Evolutionary conservation across 2,113 vertebrate species (phyloP), one percentile per base, ranked within the genome.

Genomic region (Passer domesticus): DNA sequence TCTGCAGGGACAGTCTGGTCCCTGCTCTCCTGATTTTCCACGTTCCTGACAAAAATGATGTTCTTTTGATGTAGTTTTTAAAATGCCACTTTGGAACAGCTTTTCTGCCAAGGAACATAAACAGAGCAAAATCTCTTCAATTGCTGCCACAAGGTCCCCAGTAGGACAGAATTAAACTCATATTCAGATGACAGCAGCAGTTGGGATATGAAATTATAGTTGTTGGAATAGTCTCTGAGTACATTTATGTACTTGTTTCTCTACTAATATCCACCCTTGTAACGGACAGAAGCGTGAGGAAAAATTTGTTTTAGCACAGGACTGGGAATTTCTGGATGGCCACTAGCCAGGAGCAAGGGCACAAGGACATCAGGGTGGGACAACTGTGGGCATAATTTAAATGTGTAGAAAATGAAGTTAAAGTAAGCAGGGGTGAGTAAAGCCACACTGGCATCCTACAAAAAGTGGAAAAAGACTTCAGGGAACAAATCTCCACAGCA

Each of bases 21-120:
- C 13, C 35, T 4, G 39, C 58, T 33, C 55, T 79, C 66, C 49
- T 4, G 10, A 3, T 66, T 60, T 53, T 11, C 70, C 53, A 78
- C 0, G 4, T 11, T 43, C 41, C 59, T 0, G 7, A 33, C 1
- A 43, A 47, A 81, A 94, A 66, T 28, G 0, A 22, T 2, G 12
- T 23, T 59, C 17, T 64, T 68, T 49, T 25, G 49, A 64, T 7
- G 41, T 5, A 56, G 52, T 24, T 92, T 66, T 81, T 33, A 20
- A 75, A 74, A n/a, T 4, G 13, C 7, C 33, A 41, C n/a, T 67
- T 59, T 20, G 10, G 8, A 50, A 30, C 17, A 49, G 63, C 58
- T 88, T 79, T 74, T 49, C 41, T 30, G 49, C 70, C 59, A 49
- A 73, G n/a, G 55, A 76, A 74, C 58, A 55, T 43, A 53, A 62